phyloP scores from a whole-genome alignment of 2,888 invertebrate species.

The Drosophila ezoana region DNA sequence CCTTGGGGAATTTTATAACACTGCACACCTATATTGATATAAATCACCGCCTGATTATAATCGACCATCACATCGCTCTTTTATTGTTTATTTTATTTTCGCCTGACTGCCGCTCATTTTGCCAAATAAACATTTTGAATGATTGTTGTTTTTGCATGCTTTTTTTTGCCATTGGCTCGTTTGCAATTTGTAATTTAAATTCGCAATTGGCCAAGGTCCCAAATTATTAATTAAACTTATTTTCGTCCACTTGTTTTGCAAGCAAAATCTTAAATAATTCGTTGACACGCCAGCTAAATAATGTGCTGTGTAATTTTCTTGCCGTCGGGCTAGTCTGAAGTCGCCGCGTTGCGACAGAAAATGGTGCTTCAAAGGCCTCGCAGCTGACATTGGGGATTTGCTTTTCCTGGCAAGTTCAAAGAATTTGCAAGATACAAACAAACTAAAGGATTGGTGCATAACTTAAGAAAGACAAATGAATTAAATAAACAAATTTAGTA shows the following conservation, averaged over 20 bases:
- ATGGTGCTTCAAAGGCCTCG: conserved; percentile 2
- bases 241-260: conserved; percentile 17
- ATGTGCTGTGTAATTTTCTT: conserved; percentile 31
- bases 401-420: conserved; percentile 15
- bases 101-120: conserved; percentile 16
- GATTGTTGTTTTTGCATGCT: conserved; percentile 4
- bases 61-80: conserved; percentile 2
- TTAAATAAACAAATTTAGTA: not conserved
- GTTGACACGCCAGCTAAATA: conserved; percentile 18
- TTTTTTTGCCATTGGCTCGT: conserved; percentile 6
- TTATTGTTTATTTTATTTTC: conserved; percentile 50
- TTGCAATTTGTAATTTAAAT: conserved; percentile 41
- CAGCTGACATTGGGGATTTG: conserved; percentile 17
- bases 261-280: conserved; percentile 22
- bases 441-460: conserved; percentile 13
- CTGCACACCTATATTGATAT: conserved; percentile 13
- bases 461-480: conserved; percentile 8
- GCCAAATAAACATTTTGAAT: conserved; percentile 22
- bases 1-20: conserved; percentile 4
- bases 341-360: not conserved
- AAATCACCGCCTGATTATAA: conserved; percentile 39
- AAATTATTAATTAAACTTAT: conserved; percentile 53
- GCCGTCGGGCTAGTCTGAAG: not conserved
- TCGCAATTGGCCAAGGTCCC: conserved; percentile 46
- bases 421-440: conserved; percentile 4